Evolutionary conservation across 2,113 vertebrate genomes (phyloP).

Genomic region (Anarhynchus alexandrinus): DNA sequence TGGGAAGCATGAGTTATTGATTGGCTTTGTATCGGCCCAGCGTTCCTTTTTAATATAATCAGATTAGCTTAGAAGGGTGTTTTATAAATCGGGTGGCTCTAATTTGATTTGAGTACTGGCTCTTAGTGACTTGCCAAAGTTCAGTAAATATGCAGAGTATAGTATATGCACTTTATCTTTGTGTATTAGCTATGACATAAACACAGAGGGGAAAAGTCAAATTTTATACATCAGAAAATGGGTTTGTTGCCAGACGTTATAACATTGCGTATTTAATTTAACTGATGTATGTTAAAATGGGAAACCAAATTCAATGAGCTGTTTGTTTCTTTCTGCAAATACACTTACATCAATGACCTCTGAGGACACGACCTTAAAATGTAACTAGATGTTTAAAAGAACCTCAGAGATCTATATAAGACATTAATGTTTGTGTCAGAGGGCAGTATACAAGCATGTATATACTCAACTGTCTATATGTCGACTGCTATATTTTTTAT

Average conservation of each 20-base stretch:
- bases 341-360: conserved; percentile 64
- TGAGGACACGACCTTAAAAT: conserved; percentile 68
- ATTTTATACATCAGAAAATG: conserved; percentile 54
- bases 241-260: conserved; percentile 56
- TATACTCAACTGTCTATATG: conserved; percentile 66
- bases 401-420: conserved; percentile 63
- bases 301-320: conserved; percentile 66
- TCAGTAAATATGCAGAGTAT: conserved; percentile 54
- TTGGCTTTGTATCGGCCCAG: conserved; percentile 38
- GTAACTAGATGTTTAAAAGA: conserved; percentile 66
- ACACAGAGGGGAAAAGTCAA: conserved; percentile 58
- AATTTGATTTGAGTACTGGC: conserved; percentile 53
- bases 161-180: conserved; percentile 49
- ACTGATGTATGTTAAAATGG: conserved; percentile 62
- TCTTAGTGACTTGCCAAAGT: conserved; percentile 53
- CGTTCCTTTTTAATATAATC: conserved; percentile 16
- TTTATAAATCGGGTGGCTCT: conserved; percentile 42
- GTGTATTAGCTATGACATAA: conserved; percentile 63
- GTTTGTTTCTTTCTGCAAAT: conserved; percentile 64
- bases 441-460: conserved; percentile 39
- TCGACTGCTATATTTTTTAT: conserved; percentile 60
- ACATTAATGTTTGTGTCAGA: conserved; percentile 68
- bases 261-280: conserved; percentile 54
- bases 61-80: conserved; percentile 40
- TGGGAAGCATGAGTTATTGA: conserved; percentile 25